Evolutionary conservation across 1,140 invertebrate genomes (phyloP), one percentile per base, ranked within the genome.

Genomic region (Chrysomallon squamiferum): DNA sequence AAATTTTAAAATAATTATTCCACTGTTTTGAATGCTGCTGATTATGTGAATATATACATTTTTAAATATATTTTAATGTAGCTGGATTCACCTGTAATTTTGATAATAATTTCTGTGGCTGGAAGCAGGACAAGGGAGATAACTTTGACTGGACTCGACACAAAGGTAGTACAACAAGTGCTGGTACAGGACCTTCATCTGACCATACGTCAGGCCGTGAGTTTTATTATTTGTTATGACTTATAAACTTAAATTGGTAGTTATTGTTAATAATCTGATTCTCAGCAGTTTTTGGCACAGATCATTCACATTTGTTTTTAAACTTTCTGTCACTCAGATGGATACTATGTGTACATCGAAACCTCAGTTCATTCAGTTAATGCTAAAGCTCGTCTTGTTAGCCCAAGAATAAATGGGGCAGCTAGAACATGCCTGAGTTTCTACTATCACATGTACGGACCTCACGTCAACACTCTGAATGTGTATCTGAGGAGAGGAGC

Each of bases 381-480:
- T 25, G 66, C 76, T 27, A 77, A 79, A 59, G 82, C 81, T 0
- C 49, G 75, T 15, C 47, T 82, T 27, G 41, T 73, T 9, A 75
- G 74, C 58, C 69, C 71, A 2, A 50, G 30, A 0, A 27, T 74
- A 6, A 33, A 3, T n/a, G 58, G 33, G 18, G 32, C 49, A 0
- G 43, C 35, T 20, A 49, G 43, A 4, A 54, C 58, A 43, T 84
- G 82, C 63, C 66, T 84, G 0, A 62, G 54, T 11, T 83, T 84
- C 72, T 83, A 72, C 73, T 84, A 84, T 69, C 80, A 82, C 64
- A 84, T 85, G 82, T 82, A 79, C 60, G 83, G 82, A n/a, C 67
- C 72, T 29, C 71, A 80, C 50, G 71, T 84, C 43, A 73, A 74
- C 61, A 65, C 70, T 3, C 70, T 79, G 11, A 77, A 76, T 63